These are phyloP conservation scores for Ophiothrix spiculata DNA, from an alignment of 35 echinoderm and acorn worm genomes.

Conservation along the genomic window DNA sequence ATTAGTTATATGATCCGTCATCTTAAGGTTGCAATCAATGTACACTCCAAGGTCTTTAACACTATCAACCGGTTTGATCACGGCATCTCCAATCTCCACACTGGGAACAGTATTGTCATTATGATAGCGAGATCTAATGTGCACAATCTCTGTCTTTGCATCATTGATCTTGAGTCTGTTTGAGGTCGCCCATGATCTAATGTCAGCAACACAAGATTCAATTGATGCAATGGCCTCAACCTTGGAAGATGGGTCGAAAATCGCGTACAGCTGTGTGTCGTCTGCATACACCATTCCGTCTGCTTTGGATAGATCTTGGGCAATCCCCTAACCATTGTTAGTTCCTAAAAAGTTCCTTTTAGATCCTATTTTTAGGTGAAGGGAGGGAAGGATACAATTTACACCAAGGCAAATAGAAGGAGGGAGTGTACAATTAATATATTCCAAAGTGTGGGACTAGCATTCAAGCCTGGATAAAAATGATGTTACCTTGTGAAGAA, in stretches of 20 bases:
- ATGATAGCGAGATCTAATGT: background rate
- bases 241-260: background rate
- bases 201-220: conserved; percentile 16
- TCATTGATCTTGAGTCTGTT: conserved; percentile 27
- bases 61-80: background rate
- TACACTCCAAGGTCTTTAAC: background rate
- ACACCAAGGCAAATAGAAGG: no score
- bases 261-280: conserved; percentile 25
- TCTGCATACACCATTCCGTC: conserved; percentile 37
- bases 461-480: no score
- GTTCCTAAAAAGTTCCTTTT: no score
- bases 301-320: no score
- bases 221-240: background rate
- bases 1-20: background rate
- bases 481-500: no score
- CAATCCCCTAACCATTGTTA: no score
- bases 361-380: no score
- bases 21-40: background rate
- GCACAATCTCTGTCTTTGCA: conserved; percentile 18
- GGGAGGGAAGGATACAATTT: no score
- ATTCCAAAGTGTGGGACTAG: no score
- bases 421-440: no score
- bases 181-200: conserved; percentile 6
- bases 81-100: background rate
- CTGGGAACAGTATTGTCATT: background rate